Base-by-base conservation (phyloP, 2,113 vertebrate genomes). In the Aspidoscelis tigris region DNA sequence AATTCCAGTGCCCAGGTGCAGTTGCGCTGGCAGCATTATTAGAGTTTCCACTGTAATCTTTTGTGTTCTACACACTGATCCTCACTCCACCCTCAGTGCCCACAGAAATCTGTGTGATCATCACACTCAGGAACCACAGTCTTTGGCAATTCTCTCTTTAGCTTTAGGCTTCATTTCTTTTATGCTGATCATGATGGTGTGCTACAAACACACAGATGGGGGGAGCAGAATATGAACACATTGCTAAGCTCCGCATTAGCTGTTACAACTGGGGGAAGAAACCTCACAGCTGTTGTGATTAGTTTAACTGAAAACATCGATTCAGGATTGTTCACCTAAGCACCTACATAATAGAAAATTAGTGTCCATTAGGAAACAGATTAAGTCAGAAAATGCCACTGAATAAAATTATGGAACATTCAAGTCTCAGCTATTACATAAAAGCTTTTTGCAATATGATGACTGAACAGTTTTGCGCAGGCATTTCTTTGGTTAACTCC, bases 31-130 rank as follows among this genome's bases (percentile, higher is more conserved):
- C 75, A 70, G 1, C 2, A 0, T 2, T 76, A 21, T 1, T 6
- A 47, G 53, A 44, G 47, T 10, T 84, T 84, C 91, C 84, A 47
- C 0, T 7, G 1, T 22, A 33, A 41, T 20, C 2, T 64, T 88
- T 7, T 33, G 20, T 0, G 14, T 89, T 43, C 5, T 18, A 12
- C 14, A 18, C 16, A 61, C 4, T 12, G 11, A 18, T 4, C 58
- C 3, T n/a, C 47, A 14, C 3, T 11, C 43, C 44, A 78, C 18
- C 22, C 22, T 61, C 1, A 43, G 47, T 81, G 14, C 58, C 44
- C 14, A 26, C 24, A 85, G 64, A 89, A 91, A 88, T 82, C 26
- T 21, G 1, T 3, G 43, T 39, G 18, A 33, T 50, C 69, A 70
- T 61, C 50, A 4, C 9, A 18, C 6, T 53, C 11, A 80, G 18